Evolutionary conservation across 2,888 invertebrate species (phyloP).

Genomic region (Neoaliturus tenellus): DNA sequence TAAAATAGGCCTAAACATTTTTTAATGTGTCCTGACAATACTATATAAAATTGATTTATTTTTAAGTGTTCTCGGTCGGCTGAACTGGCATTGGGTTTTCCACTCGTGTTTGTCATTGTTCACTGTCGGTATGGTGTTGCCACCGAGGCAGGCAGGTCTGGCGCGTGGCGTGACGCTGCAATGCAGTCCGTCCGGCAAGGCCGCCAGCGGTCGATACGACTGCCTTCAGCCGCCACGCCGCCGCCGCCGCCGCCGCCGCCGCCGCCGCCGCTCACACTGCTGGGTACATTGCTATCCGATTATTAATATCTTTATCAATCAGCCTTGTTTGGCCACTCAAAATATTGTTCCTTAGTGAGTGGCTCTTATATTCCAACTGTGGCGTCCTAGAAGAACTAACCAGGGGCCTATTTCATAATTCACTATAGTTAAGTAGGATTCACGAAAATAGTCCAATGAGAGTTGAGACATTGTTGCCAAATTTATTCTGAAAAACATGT

Average conservation of each 20-base stretch:
- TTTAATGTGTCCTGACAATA: too few species aligned
- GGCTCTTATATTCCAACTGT: background rate
- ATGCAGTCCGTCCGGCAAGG: slow-evolving; percentile 48
- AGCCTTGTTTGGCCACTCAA: background rate
- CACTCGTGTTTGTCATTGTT: too few species aligned
- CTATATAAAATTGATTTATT: too few species aligned
- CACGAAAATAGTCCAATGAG: too few species aligned
- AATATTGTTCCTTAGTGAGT: background rate
- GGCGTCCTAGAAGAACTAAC: background rate
- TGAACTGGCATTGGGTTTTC: too few species aligned
- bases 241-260: background rate
- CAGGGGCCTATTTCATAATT: too few species aligned
- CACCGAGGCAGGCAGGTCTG: background rate
- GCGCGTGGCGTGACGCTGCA: slow-evolving; percentile 42
- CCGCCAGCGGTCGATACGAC: slow-evolving; percentile 35
- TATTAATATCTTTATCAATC: slow-evolving; percentile 9
- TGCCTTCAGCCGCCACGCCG: background rate
- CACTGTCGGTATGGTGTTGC: too few species aligned
- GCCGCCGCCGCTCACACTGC: background rate
- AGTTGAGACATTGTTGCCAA: too few species aligned
- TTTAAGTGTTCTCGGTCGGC: too few species aligned
- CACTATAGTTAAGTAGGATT: too few species aligned
- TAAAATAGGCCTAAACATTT: too few species aligned
- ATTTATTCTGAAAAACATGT: too few species aligned
- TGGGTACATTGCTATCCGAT: background rate